Base-by-base conservation (phyloP, 2,888 invertebrate genomes). In the Liodrosophila aerea region DNA sequence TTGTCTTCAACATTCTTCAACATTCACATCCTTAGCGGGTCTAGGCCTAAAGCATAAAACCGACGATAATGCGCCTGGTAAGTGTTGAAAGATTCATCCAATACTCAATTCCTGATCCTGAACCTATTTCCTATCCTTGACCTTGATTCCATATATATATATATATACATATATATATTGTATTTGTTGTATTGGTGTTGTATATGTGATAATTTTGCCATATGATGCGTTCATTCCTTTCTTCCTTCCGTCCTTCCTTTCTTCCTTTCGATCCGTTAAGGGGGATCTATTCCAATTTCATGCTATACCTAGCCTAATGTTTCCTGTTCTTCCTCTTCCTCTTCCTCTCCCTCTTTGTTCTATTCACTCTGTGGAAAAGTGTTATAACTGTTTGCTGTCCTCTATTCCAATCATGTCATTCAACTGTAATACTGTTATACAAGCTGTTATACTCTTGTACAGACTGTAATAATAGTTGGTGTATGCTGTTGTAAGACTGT, bases 31-130 rank as follows among this genome's bases (percentile, higher is more conserved):
- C 44, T 34, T 75, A 88, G 87, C 88, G 75, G 88, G 88, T 73
- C 87, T 88, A 85, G 88, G 88, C 70, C 64, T 87, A 73, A 88
- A 86, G 65, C 76, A 86, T 64, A 88, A 88, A 72, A 52, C 58
- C 40, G 84, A 80, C 40, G 68, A 82, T 31, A 64, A 54, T 63
- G 54, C 60, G 66, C 46, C 53, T 72, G 74, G 82, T 64, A 68
- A 68, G 66, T 73, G 44, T 50, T 39, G 27, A 7, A n/a, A 39
- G 39, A 15, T 37, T 15, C 16, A 9, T 13, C 15, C 37, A n/a
- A n/a, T 37, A 13, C 8, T 5, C 9, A 39, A 18, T 16, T 16
- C 39, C 29, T 8, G 7, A 1, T 9, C 29, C 29, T 1, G 8
- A n/a, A 4, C n/a, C 11, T 22, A 12, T 41, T 34, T 8, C 18